Conservation (phyloP, 2,113 vertebrate genomes). For the Oplegnathus fasciatus region DNA sequence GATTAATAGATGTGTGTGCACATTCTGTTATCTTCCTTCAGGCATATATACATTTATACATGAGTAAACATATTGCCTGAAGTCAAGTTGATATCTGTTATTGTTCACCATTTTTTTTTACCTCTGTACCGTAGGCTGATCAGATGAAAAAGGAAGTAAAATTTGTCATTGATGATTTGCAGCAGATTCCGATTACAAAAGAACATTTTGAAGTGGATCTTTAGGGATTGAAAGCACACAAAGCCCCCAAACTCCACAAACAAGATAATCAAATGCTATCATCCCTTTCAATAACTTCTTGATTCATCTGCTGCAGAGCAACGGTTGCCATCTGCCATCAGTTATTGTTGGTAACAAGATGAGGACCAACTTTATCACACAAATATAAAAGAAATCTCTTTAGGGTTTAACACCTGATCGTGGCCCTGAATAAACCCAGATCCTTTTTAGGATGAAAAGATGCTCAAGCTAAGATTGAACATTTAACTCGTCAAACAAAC, state of each 20-base stretch:
- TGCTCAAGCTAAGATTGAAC: not conserved
- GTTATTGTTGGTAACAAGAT: not conserved
- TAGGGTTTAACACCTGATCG: not conserved
- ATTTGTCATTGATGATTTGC: not conserved
- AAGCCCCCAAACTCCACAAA: not conserved
- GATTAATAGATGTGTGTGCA: not conserved
- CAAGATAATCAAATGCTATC: not conserved
- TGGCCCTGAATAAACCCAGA: not conserved
- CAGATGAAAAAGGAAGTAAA: not conserved
- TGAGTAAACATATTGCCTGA: not conserved
- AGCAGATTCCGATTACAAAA: not conserved
- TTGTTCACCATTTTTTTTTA: not conserved
- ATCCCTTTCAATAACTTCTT: not conserved
- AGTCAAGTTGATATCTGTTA: not conserved
- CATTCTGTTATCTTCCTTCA: not conserved
- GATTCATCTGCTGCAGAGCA: not conserved
- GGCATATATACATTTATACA: too few species aligned
- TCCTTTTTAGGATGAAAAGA: not conserved
- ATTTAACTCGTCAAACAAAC: not conserved
- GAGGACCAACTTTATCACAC: not conserved
- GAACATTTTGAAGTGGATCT: not conserved
- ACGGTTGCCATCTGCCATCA: not conserved
- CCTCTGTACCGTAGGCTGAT: not conserved
- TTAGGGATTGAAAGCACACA: not conserved
- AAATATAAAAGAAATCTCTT: not conserved